These are phyloP conservation scores for Actinemys pallida DNA, from an alignment of 2,113 vertebrate species.

Conservation along the genomic window DNA sequence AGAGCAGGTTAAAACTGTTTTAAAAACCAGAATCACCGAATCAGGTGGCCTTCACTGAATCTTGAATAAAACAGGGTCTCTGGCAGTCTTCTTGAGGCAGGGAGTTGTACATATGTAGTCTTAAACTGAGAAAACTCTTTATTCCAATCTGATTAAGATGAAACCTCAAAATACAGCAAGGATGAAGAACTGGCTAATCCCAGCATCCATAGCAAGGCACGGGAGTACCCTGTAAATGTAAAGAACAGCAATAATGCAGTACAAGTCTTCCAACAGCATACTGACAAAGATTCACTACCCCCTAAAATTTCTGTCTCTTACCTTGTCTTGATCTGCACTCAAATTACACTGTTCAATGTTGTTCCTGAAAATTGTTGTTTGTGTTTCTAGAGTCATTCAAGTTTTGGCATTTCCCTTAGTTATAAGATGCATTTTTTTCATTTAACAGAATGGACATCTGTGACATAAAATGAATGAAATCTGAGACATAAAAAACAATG, in stretches of 20 bases:
- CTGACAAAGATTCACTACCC: not conserved
- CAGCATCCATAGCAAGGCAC: not conserved
- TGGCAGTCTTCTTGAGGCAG: not conserved
- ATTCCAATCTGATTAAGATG: not conserved
- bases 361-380: not conserved
- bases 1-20: not conserved
- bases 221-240: constrained; percentile 19
- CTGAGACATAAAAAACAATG: not conserved
- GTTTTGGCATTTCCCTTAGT: not conserved
- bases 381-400: constrained; percentile 12
- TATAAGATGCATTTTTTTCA: not conserved
- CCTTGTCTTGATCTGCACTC: not conserved
- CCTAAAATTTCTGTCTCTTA: not conserved
- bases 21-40: not conserved
- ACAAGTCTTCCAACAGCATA: not conserved
- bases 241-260: not conserved
- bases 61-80: not conserved
- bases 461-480: not conserved
- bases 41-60: not conserved
- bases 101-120: not conserved
- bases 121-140: not conserved
- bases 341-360: not conserved
- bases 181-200: not conserved
- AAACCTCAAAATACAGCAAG: not conserved
- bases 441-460: constrained; percentile 10